These are phyloP conservation scores for Cremastinae sp. DNA, from an alignment of 2,888 invertebrate genomes.

Conservation along the genomic window DNA sequence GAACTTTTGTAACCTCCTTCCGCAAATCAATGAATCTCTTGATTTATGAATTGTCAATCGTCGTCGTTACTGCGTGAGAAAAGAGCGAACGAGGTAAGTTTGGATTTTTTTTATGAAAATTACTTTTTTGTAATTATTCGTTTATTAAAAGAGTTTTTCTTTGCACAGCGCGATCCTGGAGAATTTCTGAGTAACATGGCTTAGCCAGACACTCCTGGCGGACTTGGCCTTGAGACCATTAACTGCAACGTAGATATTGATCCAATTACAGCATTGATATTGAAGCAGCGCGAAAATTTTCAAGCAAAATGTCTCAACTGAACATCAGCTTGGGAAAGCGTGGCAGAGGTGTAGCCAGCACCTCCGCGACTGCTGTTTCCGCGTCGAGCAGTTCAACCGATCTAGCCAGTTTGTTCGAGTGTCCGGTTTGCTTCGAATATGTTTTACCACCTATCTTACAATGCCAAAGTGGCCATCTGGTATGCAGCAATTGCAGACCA, in stretches of 20 bases:
- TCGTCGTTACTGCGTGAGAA: neutral
- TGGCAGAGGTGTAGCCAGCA: slow-evolving; percentile 76
- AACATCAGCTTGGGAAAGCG: slow-evolving; percentile 77
- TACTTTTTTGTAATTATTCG: neutral
- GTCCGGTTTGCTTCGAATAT: slow-evolving; percentile 99
- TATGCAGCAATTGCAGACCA: slow-evolving; percentile 98
- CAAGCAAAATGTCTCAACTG: slow-evolving; percentile 73
- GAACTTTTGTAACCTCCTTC: slow-evolving; percentile 19
- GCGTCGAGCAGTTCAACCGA: slow-evolving; percentile 90
- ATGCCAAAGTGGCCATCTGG: slow-evolving; percentile 99
- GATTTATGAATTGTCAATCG: neutral
- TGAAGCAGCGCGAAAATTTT: neutral
- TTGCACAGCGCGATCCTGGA: slow-evolving; percentile 10
- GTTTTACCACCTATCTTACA: slow-evolving; percentile 99
- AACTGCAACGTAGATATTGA: too few species aligned
- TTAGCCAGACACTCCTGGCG: neutral
- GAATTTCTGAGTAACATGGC: slow-evolving; percentile 24
- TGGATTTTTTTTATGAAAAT: neutral
- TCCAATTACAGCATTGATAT: too few species aligned
- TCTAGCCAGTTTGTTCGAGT: slow-evolving; percentile 94
- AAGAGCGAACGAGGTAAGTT: neutral
- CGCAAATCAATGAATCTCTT: slow-evolving; percentile 35
- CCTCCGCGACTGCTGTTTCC: slow-evolving; percentile 82
- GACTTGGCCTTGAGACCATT: neutral
- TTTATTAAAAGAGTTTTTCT: neutral